Base-by-base conservation (phyloP, 2,888 invertebrate species). In the Sphaerophoria taeniata region DNA sequence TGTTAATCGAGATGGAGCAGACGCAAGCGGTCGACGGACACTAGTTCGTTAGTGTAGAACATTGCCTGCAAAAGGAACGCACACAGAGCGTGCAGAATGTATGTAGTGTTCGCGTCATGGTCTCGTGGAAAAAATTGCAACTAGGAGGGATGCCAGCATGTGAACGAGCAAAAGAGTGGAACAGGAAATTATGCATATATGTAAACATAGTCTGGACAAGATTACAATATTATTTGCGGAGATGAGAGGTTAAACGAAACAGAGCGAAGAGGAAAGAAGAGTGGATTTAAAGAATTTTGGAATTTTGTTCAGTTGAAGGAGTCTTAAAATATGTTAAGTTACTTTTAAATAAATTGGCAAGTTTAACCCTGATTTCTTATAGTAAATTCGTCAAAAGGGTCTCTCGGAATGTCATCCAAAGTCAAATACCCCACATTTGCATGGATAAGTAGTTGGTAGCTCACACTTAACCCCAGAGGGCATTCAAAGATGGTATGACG, bases 121-220 rank as follows among this genome's bases (percentile, higher is more conserved):
- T 14, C 39, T 53, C 51, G 51, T 39, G 36, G 3, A 39, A 53
- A 24, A 53, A 53, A n/a, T 24, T 67, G 36, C 51, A 39, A 67
- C 51, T 49, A 34, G 16, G 34, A 58, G 51, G 63, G 72, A 61
- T 9, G 6, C 5, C 14, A 47, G 14, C 2, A n/a, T 12, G 6
- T 63, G 63, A 61, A 61, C 67, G 4, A 36, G 7, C 5, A 3
- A 43, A 76, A 63, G 61, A 78, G 78, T 63, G 47, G 67, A 75
- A 78, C 84, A 76, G 81, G 84, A 87, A 73, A 81, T 79, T 87
- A 74, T 87, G 84, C 87, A n/a, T n/a, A 87, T 87, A 82, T 87
- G 87, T 87, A 84, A 87, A 87, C 87, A 87, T 74, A 71, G 81
- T 49, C 79, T 73, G 87, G 60, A 87, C 83, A 87, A 81, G 79